These are phyloP conservation scores for Chloropsis cyanopogon DNA, from an alignment of 2,113 vertebrate species.

Conservation along the genomic window DNA sequence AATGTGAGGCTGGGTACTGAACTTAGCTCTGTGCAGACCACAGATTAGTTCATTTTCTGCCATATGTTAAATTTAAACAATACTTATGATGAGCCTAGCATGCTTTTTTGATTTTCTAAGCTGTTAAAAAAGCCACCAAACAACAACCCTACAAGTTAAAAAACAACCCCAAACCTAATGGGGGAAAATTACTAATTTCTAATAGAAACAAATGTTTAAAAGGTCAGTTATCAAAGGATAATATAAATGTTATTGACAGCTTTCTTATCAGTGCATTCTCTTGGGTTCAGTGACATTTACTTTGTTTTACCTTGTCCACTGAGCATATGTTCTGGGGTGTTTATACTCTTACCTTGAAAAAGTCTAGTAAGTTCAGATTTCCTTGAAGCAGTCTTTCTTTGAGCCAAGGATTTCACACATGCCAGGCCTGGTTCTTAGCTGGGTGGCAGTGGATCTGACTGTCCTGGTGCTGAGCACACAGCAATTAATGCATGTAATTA, in stretches of 20 bases:
- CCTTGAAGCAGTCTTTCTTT: background rate
- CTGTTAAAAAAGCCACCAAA: background rate
- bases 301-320: background rate
- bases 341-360: background rate
- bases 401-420: background rate
- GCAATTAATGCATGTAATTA: fast-evolving
- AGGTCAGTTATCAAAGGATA: background rate
- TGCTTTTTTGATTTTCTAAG: background rate
- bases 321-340: background rate
- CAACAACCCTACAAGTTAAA: background rate
- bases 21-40: background rate
- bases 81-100: background rate
- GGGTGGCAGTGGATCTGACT: background rate
- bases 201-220: background rate
- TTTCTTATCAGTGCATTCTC: background rate
- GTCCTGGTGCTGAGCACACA: background rate
- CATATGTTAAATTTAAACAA: background rate
- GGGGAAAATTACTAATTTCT: background rate
- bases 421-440: background rate
- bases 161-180: background rate
- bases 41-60: background rate
- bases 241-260: background rate
- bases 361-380: background rate
- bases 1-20: background rate
- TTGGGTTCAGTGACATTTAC: background rate